A percentile compares a stretch with the other conserved stretches of the same genome.
Evolutionary conservation across 2,113 vertebrate species (phyloP).

Genomic region (Solea solea): DNA sequence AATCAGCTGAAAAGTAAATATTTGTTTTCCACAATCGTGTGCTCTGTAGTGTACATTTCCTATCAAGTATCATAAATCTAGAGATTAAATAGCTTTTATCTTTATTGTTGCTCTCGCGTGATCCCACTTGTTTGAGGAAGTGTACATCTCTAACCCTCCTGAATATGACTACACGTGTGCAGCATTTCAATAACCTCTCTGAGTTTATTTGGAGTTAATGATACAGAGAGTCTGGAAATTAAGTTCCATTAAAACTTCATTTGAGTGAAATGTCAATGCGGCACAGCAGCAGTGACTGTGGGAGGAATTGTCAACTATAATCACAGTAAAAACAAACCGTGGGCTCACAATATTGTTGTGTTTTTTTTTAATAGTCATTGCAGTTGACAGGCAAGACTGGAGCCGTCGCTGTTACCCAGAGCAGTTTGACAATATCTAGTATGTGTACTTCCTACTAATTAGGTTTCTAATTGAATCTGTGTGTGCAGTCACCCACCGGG

Average conservation of each 20-base stretch:
- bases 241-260: conserved; percentile 15
- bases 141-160: background rate
- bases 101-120: background rate
- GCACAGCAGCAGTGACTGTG: conserved; percentile 13
- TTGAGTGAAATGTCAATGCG: conserved; percentile 16
- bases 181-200: background rate
- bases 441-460: conserved; percentile 19
- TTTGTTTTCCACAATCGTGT: too few relatives aligned
- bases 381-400: conserved; percentile 25
- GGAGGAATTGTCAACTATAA: conserved; percentile 25
- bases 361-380: conserved; percentile 20
- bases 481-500: conserved; percentile 84
- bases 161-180: background rate
- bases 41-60: background rate
- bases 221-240: background rate
- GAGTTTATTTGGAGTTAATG: background rate
- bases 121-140: background rate
- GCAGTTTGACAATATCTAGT: conserved; percentile 39
- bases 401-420: conserved; percentile 26
- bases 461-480: conserved; percentile 44
- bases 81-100: background rate
- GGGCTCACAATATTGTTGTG: background rate
- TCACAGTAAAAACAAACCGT: conserved; percentile 21
- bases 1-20: too few relatives aligned
- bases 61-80: background rate